Percentiles rank a stretch among this genome's conserved stretches.
phyloP scores from a whole-genome alignment of 1,140 invertebrate genomes.

The Andricus grossulariae region DNA sequence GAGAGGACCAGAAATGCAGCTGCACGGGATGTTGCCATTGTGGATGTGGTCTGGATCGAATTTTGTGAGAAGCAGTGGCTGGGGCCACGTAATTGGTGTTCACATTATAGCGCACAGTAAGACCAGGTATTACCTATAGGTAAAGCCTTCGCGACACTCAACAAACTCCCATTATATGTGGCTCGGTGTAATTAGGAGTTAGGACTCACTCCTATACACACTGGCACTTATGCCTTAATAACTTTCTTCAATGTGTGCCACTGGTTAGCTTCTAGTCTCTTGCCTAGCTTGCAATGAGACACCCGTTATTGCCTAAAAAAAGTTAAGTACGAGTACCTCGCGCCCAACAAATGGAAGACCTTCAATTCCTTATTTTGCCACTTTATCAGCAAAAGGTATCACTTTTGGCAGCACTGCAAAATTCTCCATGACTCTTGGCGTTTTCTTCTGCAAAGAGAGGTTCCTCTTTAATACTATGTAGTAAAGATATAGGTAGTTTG shows the following conservation, averaged over 20 bases:
- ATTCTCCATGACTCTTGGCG: background rate
- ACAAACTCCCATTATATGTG: slow-evolving; percentile 63
- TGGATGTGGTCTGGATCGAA: slow-evolving; percentile 44
- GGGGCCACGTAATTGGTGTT: slow-evolving; percentile 47
- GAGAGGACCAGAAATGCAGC: slow-evolving; percentile 59
- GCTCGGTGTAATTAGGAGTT: slow-evolving; percentile 57
- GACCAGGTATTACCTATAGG: slow-evolving; percentile 42
- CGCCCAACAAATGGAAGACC: background rate
- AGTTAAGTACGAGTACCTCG: slow-evolving; percentile 32
- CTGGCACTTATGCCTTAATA: slow-evolving; percentile 48
- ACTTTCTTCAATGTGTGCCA: slow-evolving; percentile 45
- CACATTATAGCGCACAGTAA: slow-evolving; percentile 52
- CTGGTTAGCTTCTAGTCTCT: background rate
- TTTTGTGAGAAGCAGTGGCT: slow-evolving; percentile 37
- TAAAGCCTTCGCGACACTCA: slow-evolving; percentile 53
- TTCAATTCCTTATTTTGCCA: background rate
- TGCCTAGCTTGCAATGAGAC: background rate
- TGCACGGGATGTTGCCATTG: slow-evolving; percentile 57
- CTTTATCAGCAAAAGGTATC: slow-evolving; percentile 15
- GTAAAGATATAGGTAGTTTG: background rate
- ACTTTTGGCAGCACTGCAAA: slow-evolving; percentile 28
- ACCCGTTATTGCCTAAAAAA: slow-evolving; percentile 37
- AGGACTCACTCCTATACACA: slow-evolving; percentile 40
- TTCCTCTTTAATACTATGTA: background rate
- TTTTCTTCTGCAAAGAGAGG: background rate